Evolutionary conservation across 1,140 invertebrate species (phyloP).

Genomic region (Drosophila parvula): DNA sequence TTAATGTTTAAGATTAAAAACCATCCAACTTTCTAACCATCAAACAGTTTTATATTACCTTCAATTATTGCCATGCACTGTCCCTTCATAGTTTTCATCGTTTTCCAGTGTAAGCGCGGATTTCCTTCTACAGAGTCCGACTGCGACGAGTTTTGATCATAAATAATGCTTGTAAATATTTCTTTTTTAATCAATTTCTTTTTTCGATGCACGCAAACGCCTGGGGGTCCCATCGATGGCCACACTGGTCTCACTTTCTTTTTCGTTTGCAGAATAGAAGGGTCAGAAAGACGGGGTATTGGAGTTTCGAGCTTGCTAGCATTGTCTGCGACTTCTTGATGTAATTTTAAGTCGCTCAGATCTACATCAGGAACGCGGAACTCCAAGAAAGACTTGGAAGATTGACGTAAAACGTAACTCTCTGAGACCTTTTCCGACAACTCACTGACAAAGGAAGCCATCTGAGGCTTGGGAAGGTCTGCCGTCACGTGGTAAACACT

Average conservation of each 20-base stretch:
- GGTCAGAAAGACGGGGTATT: too few relatives aligned
- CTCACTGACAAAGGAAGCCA: constrained; percentile 12
- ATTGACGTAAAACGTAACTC: neutral
- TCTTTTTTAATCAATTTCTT: neutral
- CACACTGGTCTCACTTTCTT: neutral
- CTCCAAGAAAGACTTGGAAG: constrained; percentile 10
- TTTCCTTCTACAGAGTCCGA: neutral
- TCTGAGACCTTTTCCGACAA: neutral
- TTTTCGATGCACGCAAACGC: neutral
- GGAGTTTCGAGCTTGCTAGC: neutral
- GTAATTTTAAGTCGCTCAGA: neutral
- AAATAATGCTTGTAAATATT: too few relatives aligned
- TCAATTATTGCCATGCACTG: neutral
- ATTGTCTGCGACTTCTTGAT: neutral
- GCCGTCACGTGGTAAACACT: constrained; percentile 16
- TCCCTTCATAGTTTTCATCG: neutral
- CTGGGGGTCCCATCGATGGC: neutral
- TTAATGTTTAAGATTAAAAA: neutral
- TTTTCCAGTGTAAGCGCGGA: neutral
- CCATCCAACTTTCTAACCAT: neutral
- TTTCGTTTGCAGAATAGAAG: neutral
- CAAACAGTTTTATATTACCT: neutral
- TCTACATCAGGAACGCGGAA: constrained; percentile 48
- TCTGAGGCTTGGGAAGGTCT: constrained; percentile 9
- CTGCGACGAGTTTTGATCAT: neutral